phyloP scores from a whole-genome alignment of 2,113 vertebrate species.

The Centropus unirufus region DNA sequence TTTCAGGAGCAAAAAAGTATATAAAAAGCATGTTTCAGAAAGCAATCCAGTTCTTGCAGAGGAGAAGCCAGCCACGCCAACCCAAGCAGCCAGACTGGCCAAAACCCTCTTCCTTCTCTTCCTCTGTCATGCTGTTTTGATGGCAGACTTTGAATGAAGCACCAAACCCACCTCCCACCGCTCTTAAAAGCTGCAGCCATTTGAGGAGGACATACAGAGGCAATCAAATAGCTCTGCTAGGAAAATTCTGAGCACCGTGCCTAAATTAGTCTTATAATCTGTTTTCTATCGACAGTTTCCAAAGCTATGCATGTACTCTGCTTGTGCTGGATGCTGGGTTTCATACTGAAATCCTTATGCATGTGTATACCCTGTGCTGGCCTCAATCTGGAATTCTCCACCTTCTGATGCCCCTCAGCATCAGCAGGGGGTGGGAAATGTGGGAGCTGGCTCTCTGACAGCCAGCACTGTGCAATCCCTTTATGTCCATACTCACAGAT shows the following conservation, averaged over 20 bases:
- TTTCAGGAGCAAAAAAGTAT: too few species aligned
- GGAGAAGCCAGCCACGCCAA: not conserved
- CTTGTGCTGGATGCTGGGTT: not conserved
- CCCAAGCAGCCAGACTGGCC: not conserved
- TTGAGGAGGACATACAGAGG: not conserved
- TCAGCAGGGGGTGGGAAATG: not conserved
- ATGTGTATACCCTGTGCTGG: rapidly evolving
- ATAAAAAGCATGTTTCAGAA: not conserved
- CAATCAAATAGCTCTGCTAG: not conserved
- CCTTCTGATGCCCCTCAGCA: not conserved
- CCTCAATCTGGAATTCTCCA: not conserved
- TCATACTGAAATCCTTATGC: not conserved
- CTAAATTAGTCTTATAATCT: not conserved
- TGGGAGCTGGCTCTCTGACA: not conserved
- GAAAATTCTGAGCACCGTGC: not conserved
- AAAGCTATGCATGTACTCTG: not conserved
- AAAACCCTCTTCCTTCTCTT: not conserved
- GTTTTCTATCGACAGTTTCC: not conserved
- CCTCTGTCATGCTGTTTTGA: not conserved
- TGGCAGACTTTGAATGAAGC: not conserved
- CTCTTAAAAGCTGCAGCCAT: not conserved
- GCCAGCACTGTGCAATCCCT: not conserved
- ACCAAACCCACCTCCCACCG: not conserved
- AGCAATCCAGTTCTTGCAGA: not conserved
- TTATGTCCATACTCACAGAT: conserved; percentile 82